Conservation (phyloP, 2,888 invertebrate species). For the Nesidiocoris tenuis region DNA sequence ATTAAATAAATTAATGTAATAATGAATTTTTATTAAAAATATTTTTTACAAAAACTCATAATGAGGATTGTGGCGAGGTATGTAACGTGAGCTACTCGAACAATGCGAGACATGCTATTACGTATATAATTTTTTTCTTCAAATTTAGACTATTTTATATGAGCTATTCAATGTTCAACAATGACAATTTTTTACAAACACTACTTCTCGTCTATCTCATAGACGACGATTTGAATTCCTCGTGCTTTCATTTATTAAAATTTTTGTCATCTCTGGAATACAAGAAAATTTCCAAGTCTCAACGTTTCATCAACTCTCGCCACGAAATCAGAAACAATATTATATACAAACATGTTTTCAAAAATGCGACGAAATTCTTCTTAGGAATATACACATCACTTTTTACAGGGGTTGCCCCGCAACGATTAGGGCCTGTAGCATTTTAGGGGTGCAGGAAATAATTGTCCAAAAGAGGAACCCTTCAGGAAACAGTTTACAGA, state of each 20-base stretch:
- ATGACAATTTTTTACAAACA: slow-evolving; percentile 36
- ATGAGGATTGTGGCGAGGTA: slow-evolving; percentile 47
- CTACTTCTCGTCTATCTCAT: slow-evolving; percentile 49
- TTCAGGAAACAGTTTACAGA: slow-evolving; percentile 50
- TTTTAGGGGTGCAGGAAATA: background rate
- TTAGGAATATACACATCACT: slow-evolving; percentile 49
- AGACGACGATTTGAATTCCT: slow-evolving; percentile 46
- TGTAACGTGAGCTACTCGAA: slow-evolving; percentile 47
- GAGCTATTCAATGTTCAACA: slow-evolving; percentile 44
- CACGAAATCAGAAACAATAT: slow-evolving; percentile 49
- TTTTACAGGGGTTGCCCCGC: slow-evolving; percentile 46
- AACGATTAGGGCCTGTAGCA: slow-evolving; percentile 22
- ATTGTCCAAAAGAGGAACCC: slow-evolving; percentile 33
- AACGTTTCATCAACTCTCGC: slow-evolving; percentile 49
- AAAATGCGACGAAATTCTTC: slow-evolving; percentile 41
- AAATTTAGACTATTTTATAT: slow-evolving; percentile 45
- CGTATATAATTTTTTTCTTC: slow-evolving; percentile 43
- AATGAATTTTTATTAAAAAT: slow-evolving; percentile 49
- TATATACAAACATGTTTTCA: slow-evolving; percentile 50
- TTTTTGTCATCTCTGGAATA: slow-evolving; percentile 27
- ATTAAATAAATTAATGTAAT: slow-evolving; percentile 48
- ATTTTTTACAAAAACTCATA: slow-evolving; percentile 47
- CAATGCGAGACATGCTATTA: slow-evolving; percentile 36
- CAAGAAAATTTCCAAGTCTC: slow-evolving; percentile 45
- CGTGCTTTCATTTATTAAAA: slow-evolving; percentile 40